phyloP scores from a whole-genome alignment of 2,113 vertebrate species.

The Galemys pyrenaicus region DNA sequence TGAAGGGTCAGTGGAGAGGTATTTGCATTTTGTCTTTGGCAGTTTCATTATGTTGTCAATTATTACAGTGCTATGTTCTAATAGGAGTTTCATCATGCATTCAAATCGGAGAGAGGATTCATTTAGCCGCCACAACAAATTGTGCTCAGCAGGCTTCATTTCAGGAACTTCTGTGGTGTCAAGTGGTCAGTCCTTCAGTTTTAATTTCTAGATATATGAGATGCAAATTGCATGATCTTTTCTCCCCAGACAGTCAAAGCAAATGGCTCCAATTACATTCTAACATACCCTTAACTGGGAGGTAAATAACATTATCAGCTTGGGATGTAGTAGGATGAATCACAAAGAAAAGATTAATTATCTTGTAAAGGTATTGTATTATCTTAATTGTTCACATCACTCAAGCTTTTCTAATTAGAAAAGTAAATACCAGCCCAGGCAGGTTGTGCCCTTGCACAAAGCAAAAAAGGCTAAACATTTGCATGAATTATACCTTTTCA shows the following conservation, averaged over 20 bases:
- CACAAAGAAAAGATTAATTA: constrained; percentile 77
- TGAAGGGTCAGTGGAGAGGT: constrained; percentile 58
- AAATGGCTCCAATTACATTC: constrained; percentile 79
- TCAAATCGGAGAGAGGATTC: constrained; percentile 77
- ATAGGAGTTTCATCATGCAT: constrained; percentile 80
- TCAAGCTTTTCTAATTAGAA: constrained; percentile 80
- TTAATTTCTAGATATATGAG: constrained; percentile 84
- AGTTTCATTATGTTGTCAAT: constrained; percentile 77
- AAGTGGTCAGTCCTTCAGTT: constrained; percentile 85
- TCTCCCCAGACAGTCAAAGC: constrained; percentile 75
- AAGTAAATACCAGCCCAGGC: constrained; percentile 74
- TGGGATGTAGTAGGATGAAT: constrained; percentile 58
- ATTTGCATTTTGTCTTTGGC: constrained; percentile 66
- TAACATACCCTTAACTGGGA: constrained; percentile 72
- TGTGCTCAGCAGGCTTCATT: constrained; percentile 83
- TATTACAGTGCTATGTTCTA: constrained; percentile 73
- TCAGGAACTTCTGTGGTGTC: constrained; percentile 82
- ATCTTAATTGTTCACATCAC: constrained; percentile 77
- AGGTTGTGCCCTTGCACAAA: constrained; percentile 54
- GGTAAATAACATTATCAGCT: constrained; percentile 82
- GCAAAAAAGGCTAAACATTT: constrained; percentile 63
- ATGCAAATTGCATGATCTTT: constrained; percentile 83
- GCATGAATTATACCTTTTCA: constrained; percentile 61
- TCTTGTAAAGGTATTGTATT: constrained; percentile 81
- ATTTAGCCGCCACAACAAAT: constrained; percentile 83